Percentiles rank a stretch among this genome's conserved stretches.
Conservation (phyloP, 2,113 vertebrate genomes). For the Patagioenas fasciata region DNA sequence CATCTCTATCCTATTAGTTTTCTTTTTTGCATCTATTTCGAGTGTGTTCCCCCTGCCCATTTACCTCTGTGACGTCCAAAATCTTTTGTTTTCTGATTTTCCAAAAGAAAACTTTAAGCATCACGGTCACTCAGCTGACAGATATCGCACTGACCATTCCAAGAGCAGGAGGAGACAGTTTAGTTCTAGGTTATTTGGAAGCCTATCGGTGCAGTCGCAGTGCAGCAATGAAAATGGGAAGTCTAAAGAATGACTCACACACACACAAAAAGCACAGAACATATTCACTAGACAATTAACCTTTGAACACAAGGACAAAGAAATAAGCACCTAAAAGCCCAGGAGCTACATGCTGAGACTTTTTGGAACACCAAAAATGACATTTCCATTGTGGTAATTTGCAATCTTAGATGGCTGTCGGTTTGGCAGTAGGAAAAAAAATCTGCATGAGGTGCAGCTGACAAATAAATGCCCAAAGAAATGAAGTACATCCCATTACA, state of each 20-base stretch:
- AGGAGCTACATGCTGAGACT: not conserved
- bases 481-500: not conserved
- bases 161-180: not conserved
- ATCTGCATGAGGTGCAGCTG: not conserved
- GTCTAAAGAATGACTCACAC: not conserved
- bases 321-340: not conserved
- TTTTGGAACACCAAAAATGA: not conserved
- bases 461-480: not conserved
- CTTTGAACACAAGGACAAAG: not conserved
- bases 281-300: not conserved
- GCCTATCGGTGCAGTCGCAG: not conserved
- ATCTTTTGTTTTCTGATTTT: not conserved
- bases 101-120: not conserved
- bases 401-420: not conserved
- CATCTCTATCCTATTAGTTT: not conserved
- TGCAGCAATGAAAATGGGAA: not conserved
- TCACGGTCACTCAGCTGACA: not conserved
- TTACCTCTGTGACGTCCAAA: not conserved
- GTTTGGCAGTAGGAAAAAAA: not conserved
- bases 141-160: accelerated
- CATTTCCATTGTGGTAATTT: not conserved
- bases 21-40: not conserved
- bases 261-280: not conserved
- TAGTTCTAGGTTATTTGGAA: not conserved
- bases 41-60: not conserved